phyloP scores from a whole-genome alignment of 2,113 vertebrate species.

The Percopsis transmontana region DNA sequence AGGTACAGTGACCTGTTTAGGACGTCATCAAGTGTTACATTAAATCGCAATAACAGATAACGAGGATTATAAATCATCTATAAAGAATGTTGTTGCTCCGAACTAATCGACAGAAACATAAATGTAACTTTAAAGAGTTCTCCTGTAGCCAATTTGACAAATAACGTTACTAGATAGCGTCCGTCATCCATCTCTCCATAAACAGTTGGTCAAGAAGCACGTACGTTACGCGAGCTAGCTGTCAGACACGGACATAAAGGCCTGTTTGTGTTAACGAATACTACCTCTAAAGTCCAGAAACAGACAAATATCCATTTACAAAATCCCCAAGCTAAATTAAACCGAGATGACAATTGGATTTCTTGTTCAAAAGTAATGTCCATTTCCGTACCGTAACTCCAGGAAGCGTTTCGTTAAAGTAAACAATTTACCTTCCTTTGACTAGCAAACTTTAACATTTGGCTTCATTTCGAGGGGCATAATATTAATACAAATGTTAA shows the following conservation, averaged over 20 bases:
- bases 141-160: conserved; percentile 9
- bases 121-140: not conserved
- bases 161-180: not conserved
- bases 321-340: too few species aligned
- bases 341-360: conserved; percentile 3
- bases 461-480: conserved; percentile 17
- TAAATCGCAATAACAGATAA: too few species aligned
- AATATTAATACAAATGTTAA: too few species aligned
- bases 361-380: not conserved
- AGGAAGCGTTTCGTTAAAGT: conserved; percentile 53
- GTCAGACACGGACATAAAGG: conserved; percentile 43
- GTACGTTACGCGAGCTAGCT: conserved; percentile 50
- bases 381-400: conserved; percentile 37
- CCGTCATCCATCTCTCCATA: conserved; percentile 61
- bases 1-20: not conserved
- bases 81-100: not conserved
- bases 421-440: conserved; percentile 52
- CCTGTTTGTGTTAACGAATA: conserved; percentile 19
- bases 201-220: conserved; percentile 66
- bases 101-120: not conserved
- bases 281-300: not conserved
- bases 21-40: too few species aligned
- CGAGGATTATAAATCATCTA: too few species aligned
- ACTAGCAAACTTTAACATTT: conserved; percentile 47
- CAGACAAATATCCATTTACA: too few species aligned